Evolutionary conservation across 2,113 vertebrate species (phyloP), one percentile per base, ranked within the genome.

Genomic region (Rhinolophus sinicus): DNA sequence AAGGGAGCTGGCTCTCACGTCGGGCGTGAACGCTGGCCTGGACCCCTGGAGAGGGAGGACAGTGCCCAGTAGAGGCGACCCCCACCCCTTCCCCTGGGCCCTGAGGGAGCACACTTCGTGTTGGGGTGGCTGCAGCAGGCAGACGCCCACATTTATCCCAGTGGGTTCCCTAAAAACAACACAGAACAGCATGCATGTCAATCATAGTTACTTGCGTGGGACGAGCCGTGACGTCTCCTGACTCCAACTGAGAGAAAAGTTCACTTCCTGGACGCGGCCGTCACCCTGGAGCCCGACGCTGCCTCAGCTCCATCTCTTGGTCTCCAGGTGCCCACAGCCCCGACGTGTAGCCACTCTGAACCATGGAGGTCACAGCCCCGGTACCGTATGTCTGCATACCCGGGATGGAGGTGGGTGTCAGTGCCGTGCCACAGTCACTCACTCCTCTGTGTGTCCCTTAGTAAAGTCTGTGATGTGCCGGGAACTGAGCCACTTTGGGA

Each of bases 181-280:
- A 60, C 33, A 64, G 24, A 65, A 35, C 12, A 38, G 0, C 44
- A 1, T 40, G 50, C 80, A 70, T 50, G 50, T 30, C 3, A 35
- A 65, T 84, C 58, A 2, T 16, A 6, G 50, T 30, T 72, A 21
- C 47, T 62, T 75, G 24, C 69, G n/a, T 72, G 47, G 11, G 90
- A 21, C 62, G 30, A 85, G 10, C 58, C 75, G 8, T 5, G 24
- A 40, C 72, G 8, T 76, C 11, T 69, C 93, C 89, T 73, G 56
- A 54, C 65, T 50, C 26, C 88, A 28, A n/a, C 33, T 80, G 58
- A 64, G 58, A 87, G 72, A 56, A 62, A 80, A 75, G 50, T 86
- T 93, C 73, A 87, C n/a, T 77, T 80, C n/a, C 90, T 90, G 50
- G 64, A 38, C 40, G 54, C 24, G 60, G 78, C 69, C 12, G 40